Base-by-base conservation (phyloP, 2,797 vertebrate genomes). In the Limosa lapponica region DNA sequence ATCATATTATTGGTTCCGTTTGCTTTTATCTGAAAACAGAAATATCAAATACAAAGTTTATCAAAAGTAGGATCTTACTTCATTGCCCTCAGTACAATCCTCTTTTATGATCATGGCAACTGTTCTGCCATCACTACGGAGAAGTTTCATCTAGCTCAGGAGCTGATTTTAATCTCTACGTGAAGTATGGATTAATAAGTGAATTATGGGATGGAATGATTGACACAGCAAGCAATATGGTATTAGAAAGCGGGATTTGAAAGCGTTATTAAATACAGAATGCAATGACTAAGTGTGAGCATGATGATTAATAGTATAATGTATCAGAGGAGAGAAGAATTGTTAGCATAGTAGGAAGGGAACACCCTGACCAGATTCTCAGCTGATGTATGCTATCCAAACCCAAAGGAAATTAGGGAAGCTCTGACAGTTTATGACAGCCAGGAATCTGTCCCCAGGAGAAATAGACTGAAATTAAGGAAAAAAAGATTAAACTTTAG, bases 151-250 rank as follows among this genome's bases (percentile, higher is more conserved):
- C 80, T 81, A 59, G 48, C 84, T 89, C 69, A 90, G 77, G n/a
- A 83, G 66, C 51, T 72, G 93, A 88, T 91, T 94, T 94, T 95
- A 93, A 93, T 93, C 87, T 93, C 71, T 89, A 77, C 62, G 41
- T 73, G 55, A 90, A 82, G 54, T 79, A 70, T 72, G 70, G 82
- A 66, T 90, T 94, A 95, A 88, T 86, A 95, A 93, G 23, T 75
- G 66, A 83, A 91, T 96, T 93, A 94, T 52, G 37, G 54, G 61
- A 57, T 78, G 32, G 73, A 93, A 82, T 96, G 94, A 97, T 84
- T 96, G 95, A 96, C 96, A 82, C 37, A 48, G 55, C 13, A 69
- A 93, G 73, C 22, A 84, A 66, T 79, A 70, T 25, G 16, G 22
- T 75, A 70, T 89, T 72, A 75, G 67, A 89, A 92, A 79, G 36